Conservation (phyloP, 2,113 vertebrate species). For the Tympanuchus pallidicinctus region DNA sequence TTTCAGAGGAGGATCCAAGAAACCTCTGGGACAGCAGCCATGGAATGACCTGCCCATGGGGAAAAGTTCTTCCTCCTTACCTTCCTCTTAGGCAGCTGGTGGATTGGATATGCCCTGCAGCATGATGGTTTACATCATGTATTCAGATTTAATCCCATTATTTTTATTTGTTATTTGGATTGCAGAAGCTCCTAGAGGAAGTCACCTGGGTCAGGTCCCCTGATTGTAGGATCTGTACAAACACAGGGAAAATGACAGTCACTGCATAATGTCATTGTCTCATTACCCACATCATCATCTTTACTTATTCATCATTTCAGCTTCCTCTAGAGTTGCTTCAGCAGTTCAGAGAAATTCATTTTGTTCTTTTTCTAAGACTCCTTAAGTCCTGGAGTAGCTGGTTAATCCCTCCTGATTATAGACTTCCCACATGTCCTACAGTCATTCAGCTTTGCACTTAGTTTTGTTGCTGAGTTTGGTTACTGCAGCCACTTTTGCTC, state of each 20-base stretch:
- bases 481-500: background rate
- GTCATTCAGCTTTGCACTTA: background rate
- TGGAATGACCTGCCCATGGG: constrained; percentile 40
- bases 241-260: constrained; percentile 55
- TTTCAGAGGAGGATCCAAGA: constrained; percentile 53
- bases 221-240: constrained; percentile 31
- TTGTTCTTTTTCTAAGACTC: background rate
- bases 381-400: background rate
- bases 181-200: constrained; percentile 17
- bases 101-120: constrained; percentile 54
- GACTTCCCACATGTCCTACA: background rate
- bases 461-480: background rate
- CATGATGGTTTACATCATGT: background rate
- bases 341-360: background rate
- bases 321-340: constrained; percentile 9
- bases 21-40: constrained; percentile 34
- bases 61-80: background rate
- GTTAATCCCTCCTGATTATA: background rate
- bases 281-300: background rate
- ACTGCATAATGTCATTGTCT: constrained; percentile 32
- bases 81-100: constrained; percentile 51
- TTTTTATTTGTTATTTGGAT: constrained; percentile 69
- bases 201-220: constrained; percentile 58
- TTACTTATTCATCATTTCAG: background rate
- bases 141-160: constrained; percentile 67